Evolutionary conservation across 2,113 vertebrate genomes (phyloP).

Genomic region (Stigmatopora nigra): DNA sequence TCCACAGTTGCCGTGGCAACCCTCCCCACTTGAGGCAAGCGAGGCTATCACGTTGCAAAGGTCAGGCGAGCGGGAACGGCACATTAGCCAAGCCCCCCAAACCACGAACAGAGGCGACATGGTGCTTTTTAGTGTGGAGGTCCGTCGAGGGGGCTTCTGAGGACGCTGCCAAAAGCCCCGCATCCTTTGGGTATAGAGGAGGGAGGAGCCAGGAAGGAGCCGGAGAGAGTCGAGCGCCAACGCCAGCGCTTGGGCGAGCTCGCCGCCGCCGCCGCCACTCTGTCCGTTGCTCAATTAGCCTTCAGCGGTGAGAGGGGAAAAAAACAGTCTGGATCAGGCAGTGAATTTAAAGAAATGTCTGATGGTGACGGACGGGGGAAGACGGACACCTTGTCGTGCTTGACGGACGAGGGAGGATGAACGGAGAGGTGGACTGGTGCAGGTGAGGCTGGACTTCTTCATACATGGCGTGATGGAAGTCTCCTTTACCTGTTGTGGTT

Average conservation of each 20-base stretch:
- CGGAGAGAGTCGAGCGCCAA: slow-evolving; percentile 26
- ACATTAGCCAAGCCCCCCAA: slow-evolving; percentile 19
- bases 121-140: slow-evolving; percentile 28
- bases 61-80: slow-evolving; percentile 60
- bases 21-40: slow-evolving; percentile 71
- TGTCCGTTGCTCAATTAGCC: slow-evolving; percentile 62
- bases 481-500: slow-evolving; percentile 49
- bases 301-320: slow-evolving; percentile 36
- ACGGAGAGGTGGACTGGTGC: slow-evolving; percentile 57
- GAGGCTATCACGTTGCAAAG: slow-evolving; percentile 75
- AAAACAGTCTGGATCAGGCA: slow-evolving; percentile 63
- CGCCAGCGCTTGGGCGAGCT: slow-evolving; percentile 48
- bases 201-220: slow-evolving; percentile 36
- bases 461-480: slow-evolving; percentile 4
- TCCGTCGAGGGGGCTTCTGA: slow-evolving; percentile 14
- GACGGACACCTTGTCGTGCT: slow-evolving; percentile 42
- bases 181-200: slow-evolving; percentile 39
- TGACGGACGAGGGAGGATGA: slow-evolving; percentile 62
- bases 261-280: not conserved
- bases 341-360: slow-evolving; percentile 75
- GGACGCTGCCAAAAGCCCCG: slow-evolving; percentile 18
- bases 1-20: slow-evolving; percentile 81
- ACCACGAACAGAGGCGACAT: slow-evolving; percentile 34
- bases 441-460: slow-evolving; percentile 55
- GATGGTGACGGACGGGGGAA: slow-evolving; percentile 47